Percentiles rank a stretch among this genome's conserved stretches.
phyloP scores from a whole-genome alignment of 2,113 vertebrate genomes.

The Trachemys scripta region DNA sequence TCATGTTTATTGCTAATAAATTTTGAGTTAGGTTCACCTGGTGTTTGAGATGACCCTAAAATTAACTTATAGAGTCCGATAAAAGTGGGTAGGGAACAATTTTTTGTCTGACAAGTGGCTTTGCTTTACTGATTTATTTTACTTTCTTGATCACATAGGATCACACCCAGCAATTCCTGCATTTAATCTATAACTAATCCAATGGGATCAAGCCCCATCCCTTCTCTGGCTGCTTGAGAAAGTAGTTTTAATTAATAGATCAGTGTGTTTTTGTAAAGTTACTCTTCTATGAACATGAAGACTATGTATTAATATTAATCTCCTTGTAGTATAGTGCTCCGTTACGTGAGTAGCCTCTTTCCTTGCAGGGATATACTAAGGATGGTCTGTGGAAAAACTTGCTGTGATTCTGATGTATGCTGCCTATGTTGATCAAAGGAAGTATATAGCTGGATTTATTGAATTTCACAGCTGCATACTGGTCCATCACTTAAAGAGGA shows the following conservation, averaged over 20 bases:
- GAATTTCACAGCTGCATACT: background rate
- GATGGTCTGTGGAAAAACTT: background rate
- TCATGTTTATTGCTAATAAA: background rate
- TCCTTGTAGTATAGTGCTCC: background rate
- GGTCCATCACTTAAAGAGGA: slow-evolving; percentile 23
- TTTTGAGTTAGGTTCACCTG: background rate
- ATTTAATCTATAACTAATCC: background rate
- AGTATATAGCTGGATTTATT: background rate
- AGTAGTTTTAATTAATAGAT: background rate
- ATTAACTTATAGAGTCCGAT: background rate
- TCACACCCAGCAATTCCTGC: background rate
- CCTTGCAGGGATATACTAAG: background rate
- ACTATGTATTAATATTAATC: background rate
- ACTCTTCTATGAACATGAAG: background rate
- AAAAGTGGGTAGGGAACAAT: background rate
- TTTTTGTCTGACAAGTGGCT: background rate
- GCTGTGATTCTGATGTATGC: background rate
- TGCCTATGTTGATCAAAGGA: background rate
- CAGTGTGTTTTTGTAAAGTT: background rate
- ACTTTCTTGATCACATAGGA: background rate
- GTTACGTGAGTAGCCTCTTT: background rate
- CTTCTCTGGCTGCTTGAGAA: background rate
- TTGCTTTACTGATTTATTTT: background rate
- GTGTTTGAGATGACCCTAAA: background rate
- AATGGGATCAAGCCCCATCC: background rate